These are phyloP conservation scores for Epicauta chinensis DNA, from an alignment of 1,140 invertebrate genomes.

Conservation along the genomic window DNA sequence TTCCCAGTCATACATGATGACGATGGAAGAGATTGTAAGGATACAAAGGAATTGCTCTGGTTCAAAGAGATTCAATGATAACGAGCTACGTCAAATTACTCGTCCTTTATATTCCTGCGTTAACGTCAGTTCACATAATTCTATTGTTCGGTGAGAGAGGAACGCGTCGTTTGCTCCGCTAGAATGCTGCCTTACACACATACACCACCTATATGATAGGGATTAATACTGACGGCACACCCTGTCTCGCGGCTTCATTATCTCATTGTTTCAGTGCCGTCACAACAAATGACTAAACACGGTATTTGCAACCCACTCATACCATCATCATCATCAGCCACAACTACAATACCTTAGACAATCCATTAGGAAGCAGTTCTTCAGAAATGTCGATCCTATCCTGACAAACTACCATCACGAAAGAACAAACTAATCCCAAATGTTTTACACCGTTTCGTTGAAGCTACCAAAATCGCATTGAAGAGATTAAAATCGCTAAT, in stretches of 20 bases:
- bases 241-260: slow-evolving; percentile 9
- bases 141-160: slow-evolving; percentile 23
- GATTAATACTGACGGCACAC: not conserved
- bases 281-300: slow-evolving; percentile 16
- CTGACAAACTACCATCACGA: too few relatives aligned
- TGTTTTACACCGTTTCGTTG: too few relatives aligned
- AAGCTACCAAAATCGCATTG: too few relatives aligned
- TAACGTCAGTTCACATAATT: slow-evolving; percentile 30
- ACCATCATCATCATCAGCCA: too few relatives aligned
- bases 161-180: too few relatives aligned
- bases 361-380: not conserved
- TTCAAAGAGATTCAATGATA: slow-evolving; percentile 32
- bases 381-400: too few relatives aligned
- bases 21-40: slow-evolving; percentile 14
- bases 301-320: not conserved
- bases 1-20: slow-evolving; percentile 23
- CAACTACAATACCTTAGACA: not conserved
- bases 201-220: too few relatives aligned
- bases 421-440: too few relatives aligned
- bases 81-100: slow-evolving; percentile 31
- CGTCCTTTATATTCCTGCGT: slow-evolving; percentile 31
- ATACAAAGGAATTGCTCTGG: slow-evolving; percentile 23
- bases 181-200: too few relatives aligned
- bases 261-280: slow-evolving; percentile 8
- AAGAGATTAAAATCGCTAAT: too few relatives aligned